Evolutionary conservation across 2,888 invertebrate genomes (phyloP).

Genomic region (Tachina grossa): DNA sequence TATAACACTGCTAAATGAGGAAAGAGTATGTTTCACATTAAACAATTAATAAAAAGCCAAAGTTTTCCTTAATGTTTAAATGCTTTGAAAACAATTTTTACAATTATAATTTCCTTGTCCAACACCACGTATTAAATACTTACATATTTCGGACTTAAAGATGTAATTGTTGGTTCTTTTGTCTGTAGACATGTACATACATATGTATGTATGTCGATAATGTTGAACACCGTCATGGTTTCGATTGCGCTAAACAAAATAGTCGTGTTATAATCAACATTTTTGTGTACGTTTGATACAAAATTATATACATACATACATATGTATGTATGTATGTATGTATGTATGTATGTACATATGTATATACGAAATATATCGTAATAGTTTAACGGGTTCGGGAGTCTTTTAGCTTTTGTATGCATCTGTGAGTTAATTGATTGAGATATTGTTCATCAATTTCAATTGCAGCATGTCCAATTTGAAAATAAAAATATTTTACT

Average conservation of each 20-base stretch:
- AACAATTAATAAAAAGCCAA: constrained; percentile 67
- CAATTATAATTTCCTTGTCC: not conserved
- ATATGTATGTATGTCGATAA: constrained; percentile 7
- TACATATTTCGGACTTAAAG: constrained; percentile 28
- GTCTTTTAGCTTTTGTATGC: constrained; percentile 6
- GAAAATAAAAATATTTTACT: constrained; percentile 32
- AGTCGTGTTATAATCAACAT: not conserved
- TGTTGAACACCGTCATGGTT: constrained; percentile 6
- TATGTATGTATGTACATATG: not conserved
- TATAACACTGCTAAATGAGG: constrained; percentile 57
- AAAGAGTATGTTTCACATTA: constrained; percentile 63
- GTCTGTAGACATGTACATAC: not conserved
- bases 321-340: too few species aligned
- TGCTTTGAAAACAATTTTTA: constrained; percentile 35
- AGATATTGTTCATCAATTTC: constrained; percentile 18
- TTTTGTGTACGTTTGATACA: constrained; percentile 38
- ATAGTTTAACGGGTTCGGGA: constrained; percentile 33
- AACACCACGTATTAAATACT: not conserved
- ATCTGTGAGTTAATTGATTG: constrained; percentile 18
- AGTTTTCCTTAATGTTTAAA: constrained; percentile 56
- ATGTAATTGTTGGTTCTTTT: constrained; percentile 55
- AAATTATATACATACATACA: too few species aligned
- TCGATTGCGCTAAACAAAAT: constrained; percentile 36
- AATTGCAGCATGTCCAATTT: constrained; percentile 55
- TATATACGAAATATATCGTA: too few species aligned